Conservation (phyloP, 2,113 vertebrate genomes). For the Seriola quinqueradiata region DNA sequence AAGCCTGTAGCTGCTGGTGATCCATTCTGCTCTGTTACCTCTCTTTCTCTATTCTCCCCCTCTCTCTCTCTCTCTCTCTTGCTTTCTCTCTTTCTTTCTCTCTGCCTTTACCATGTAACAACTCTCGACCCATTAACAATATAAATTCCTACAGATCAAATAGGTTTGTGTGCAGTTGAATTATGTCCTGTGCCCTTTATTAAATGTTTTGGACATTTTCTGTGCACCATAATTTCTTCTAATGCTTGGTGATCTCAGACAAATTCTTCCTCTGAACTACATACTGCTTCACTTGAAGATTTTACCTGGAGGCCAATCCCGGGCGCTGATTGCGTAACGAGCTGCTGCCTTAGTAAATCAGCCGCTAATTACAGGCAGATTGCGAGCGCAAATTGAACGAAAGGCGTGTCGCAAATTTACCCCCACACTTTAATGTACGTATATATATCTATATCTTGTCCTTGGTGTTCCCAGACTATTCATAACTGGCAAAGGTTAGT, state of each 20-base stretch:
- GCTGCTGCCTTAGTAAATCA: constrained; percentile 57
- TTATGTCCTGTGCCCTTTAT: not conserved
- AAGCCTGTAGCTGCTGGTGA: not conserved
- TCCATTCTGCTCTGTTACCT: not conserved
- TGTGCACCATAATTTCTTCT: not conserved
- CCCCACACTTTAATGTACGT: not conserved
- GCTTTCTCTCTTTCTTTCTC: not conserved
- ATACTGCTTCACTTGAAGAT: constrained; percentile 22
- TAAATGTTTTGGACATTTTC: not conserved
- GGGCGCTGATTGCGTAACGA: constrained; percentile 51
- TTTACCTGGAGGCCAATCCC: constrained; percentile 55
- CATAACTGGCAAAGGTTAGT: constrained; percentile 54
- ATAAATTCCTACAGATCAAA: not conserved
- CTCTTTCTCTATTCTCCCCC: not conserved
- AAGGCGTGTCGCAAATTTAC: constrained; percentile 23
- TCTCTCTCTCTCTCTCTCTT: not conserved
- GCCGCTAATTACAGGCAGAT: constrained; percentile 58
- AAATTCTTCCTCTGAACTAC: constrained; percentile 22
- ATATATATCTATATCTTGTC: not conserved
- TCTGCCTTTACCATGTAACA: not conserved
- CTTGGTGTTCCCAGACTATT: constrained; percentile 21
- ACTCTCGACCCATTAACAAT: not conserved
- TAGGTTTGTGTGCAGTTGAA: not conserved
- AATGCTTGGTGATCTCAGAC: constrained; percentile 4
- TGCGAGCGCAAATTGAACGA: constrained; percentile 51